Conservation (phyloP, 2,797 vertebrate species). For the Rhinoraja longicauda region DNA sequence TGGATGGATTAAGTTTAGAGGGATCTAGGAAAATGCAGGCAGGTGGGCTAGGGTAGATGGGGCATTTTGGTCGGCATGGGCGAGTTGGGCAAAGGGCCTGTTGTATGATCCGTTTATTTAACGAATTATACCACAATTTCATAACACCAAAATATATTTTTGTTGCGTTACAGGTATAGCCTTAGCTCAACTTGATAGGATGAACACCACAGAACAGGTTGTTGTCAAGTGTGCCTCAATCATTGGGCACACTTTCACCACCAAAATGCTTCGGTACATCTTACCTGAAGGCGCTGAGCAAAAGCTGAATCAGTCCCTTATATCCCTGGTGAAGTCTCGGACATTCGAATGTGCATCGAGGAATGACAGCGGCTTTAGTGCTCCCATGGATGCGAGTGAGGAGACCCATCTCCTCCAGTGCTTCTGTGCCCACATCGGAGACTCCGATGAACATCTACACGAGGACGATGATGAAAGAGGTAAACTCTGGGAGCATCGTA, state of each 20-base stretch:
- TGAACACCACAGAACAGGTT: conserved; percentile 42
- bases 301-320: conserved; percentile 40
- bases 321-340: conserved; percentile 40
- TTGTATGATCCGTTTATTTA: too few species aligned
- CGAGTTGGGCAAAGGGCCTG: too few species aligned
- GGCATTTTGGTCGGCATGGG: too few species aligned
- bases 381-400: neutral
- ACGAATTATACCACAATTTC: neutral
- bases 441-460: neutral
- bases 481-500: neutral
- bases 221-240: conserved; percentile 44
- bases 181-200: conserved; percentile 42
- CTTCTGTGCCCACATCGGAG: conserved; percentile 32
- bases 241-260: conserved; percentile 43
- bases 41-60: too few species aligned
- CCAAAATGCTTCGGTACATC: conserved; percentile 42
- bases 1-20: too few species aligned
- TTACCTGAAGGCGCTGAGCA: conserved; percentile 39
- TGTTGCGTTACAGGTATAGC: conserved; percentile 41
- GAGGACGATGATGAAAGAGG: neutral
- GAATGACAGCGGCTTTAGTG: neutral
- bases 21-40: too few species aligned
- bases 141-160: neutral
- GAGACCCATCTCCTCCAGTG: conserved; percentile 22
- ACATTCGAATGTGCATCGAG: conserved; percentile 42